Conservation (phyloP, 2,113 vertebrate species). For the Calyptommatus sinebrachiatus region DNA sequence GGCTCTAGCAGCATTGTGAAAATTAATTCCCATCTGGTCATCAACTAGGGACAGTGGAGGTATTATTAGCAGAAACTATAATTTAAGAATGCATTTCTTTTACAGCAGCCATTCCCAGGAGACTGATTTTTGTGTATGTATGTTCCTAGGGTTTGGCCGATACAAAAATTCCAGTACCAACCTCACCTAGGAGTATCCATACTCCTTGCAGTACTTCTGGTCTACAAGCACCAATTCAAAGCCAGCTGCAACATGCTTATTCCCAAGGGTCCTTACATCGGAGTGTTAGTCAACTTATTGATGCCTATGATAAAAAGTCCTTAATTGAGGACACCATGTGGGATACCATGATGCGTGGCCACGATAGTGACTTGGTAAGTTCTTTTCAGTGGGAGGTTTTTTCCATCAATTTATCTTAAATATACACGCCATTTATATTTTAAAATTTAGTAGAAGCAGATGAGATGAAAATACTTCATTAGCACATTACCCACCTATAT, state of each 20-base stretch:
- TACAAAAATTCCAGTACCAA: constrained; percentile 75
- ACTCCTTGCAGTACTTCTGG: constrained; percentile 67
- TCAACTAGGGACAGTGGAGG: not conserved
- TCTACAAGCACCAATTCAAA: constrained; percentile 74
- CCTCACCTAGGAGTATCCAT: constrained; percentile 68
- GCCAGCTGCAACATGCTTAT: constrained; percentile 71
- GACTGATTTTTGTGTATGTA: not conserved
- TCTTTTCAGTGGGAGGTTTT: not conserved
- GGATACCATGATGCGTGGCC: constrained; percentile 80
- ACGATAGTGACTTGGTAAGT: constrained; percentile 84
- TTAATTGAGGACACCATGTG: constrained; percentile 77
- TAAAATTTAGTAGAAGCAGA: not conserved
- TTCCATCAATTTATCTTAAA: not conserved
- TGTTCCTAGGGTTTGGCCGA: constrained; percentile 79
- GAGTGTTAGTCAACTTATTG: constrained; percentile 88
- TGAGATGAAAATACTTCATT: not conserved
- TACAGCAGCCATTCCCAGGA: not conserved
- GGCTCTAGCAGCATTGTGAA: not conserved
- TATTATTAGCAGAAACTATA: not conserved
- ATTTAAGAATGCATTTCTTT: not conserved
- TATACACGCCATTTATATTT: not conserved
- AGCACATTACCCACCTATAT: not conserved
- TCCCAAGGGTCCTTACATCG: constrained; percentile 82
- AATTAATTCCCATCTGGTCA: constrained; percentile 8
- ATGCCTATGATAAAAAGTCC: constrained; percentile 81